Evolutionary conservation across 30 jellyfish, hydroid and myxozoan genomes (phyloP), one percentile per base, ranked within the genome.

Genomic region (Cassiopea andromeda): DNA sequence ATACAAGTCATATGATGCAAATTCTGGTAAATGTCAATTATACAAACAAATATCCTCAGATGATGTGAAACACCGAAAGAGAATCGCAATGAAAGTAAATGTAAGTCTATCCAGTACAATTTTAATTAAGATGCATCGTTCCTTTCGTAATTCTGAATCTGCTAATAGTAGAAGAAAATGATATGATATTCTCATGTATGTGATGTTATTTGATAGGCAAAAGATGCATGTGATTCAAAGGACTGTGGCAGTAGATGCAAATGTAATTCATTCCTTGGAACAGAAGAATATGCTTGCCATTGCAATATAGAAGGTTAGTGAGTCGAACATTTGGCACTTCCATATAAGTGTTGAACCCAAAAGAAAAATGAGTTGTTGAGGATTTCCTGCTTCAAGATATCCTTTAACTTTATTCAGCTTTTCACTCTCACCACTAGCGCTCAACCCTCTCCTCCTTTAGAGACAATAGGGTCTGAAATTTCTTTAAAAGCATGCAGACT

Each of bases 281-380:
- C 79, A 8, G 79, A 70, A 16, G 79, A 70, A 43, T 70, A 70
- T 27, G 79, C 79, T 8, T 70, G 79, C 0, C 57, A 70, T 43
- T 70, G 79, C 0, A 6, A 5, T 18, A 16, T 0, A 0, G 54
- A 70, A 70, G 79, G 79, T 70, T 0, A 5, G 43, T 66, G 45
- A 27, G 0, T 19, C 75, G 64, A 3, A 10, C 0, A 54, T 0
- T 6, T 10, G 12, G 0, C 64, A 0, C 12, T 54, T 27, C 38
- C 38, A 27, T 27, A 27, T 27, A 27, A 27, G 38, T 27, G 38
- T 27, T 27, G 38, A 27, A 27, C 38, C 38, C 38, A 27, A 0
- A 27, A 27, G 0, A 27, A 0, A 27, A 27, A 27, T 27, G 38
- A 27, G 38, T 27, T 27, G 38, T 27, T 27, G 38, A 27, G 38